Conservation (phyloP, 2,113 vertebrate species). For the Xiphophorus couchianus region DNA sequence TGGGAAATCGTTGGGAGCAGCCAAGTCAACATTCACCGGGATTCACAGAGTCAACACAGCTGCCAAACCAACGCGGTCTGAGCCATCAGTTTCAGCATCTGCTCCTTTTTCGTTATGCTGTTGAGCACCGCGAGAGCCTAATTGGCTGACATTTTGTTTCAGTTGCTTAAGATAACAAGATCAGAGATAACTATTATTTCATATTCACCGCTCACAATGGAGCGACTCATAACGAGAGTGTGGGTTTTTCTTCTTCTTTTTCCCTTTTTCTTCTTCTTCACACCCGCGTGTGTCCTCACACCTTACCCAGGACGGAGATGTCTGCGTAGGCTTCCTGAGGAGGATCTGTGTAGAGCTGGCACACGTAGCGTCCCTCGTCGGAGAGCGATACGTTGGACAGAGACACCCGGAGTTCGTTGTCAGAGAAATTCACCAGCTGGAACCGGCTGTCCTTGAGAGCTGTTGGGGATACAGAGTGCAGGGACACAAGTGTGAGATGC, state of each 20-base stretch:
- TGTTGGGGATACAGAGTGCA: slow-evolving; percentile 72
- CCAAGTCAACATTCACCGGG: slow-evolving; percentile 79
- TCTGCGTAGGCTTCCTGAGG: slow-evolving; percentile 97
- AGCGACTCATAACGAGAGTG: slow-evolving; percentile 31
- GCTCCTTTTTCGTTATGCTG: slow-evolving; percentile 78
- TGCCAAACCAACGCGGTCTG: slow-evolving; percentile 74
- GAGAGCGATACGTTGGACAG: slow-evolving; percentile 98
- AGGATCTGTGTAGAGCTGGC: slow-evolving; percentile 98
- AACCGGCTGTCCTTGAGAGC: slow-evolving; percentile 98
- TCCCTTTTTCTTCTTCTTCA: slow-evolving; percentile 1
- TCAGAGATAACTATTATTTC: slow-evolving; percentile 73
- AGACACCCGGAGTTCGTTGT: slow-evolving; percentile 96
- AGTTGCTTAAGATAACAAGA: slow-evolving; percentile 76
- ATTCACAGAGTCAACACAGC: slow-evolving; percentile 79
- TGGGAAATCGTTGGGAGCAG: slow-evolving; percentile 72
- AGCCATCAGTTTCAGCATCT: slow-evolving; percentile 80
- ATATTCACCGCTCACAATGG: slow-evolving; percentile 41
- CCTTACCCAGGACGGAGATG: slow-evolving; percentile 93
- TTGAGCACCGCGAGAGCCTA: slow-evolving; percentile 73
- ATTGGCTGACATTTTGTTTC: slow-evolving; percentile 83
- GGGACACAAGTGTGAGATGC: slow-evolving; percentile 60
- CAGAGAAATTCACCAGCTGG: slow-evolving; percentile 99
- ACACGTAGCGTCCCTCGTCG: slow-evolving; percentile 96
- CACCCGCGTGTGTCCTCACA: slow-evolving; percentile 50
- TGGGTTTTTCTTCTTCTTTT: slow-evolving; percentile 3